phyloP scores from a whole-genome alignment of 2,797 vertebrate genomes.

The Ctenosaura bakeri region DNA sequence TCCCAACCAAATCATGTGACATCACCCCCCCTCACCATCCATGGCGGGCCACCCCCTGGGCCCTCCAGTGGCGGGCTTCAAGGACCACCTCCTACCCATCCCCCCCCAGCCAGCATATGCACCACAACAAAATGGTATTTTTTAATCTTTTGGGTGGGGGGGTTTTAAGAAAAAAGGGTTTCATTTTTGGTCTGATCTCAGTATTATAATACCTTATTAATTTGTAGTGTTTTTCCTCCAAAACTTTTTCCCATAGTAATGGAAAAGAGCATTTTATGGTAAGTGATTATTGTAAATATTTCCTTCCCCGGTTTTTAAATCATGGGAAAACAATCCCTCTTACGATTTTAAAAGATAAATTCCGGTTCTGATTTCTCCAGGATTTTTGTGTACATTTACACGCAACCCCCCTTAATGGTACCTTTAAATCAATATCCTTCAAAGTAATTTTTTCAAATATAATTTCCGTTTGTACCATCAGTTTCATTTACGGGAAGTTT shows the following conservation, averaged over 20 bases:
- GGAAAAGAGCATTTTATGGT: background rate
- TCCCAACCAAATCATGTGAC: slow-evolving; percentile 90
- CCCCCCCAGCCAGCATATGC: slow-evolving; percentile 89
- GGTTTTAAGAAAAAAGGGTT: background rate
- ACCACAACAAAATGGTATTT: slow-evolving; percentile 95
- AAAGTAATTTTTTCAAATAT: slow-evolving; percentile 12
- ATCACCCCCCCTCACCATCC: slow-evolving; percentile 81
- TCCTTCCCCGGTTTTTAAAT: background rate
- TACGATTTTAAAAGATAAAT: background rate
- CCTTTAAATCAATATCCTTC: background rate
- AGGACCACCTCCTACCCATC: slow-evolving; percentile 82
- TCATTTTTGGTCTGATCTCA: background rate
- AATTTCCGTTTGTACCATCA: background rate
- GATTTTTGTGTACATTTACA: background rate
- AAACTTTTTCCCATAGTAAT: background rate
- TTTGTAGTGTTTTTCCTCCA: background rate
- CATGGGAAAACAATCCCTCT: background rate
- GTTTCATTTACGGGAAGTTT: slow-evolving; percentile 9
- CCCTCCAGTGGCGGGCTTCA: slow-evolving; percentile 83
- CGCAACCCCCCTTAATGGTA: too few relatives aligned
- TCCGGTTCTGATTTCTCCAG: background rate
- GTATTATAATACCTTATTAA: background rate
- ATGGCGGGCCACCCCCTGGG: slow-evolving; percentile 79
- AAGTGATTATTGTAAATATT: background rate
- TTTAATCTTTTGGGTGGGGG: background rate